phyloP scores from a whole-genome alignment of 2,888 invertebrate genomes.

The Anorthoa munda region DNA sequence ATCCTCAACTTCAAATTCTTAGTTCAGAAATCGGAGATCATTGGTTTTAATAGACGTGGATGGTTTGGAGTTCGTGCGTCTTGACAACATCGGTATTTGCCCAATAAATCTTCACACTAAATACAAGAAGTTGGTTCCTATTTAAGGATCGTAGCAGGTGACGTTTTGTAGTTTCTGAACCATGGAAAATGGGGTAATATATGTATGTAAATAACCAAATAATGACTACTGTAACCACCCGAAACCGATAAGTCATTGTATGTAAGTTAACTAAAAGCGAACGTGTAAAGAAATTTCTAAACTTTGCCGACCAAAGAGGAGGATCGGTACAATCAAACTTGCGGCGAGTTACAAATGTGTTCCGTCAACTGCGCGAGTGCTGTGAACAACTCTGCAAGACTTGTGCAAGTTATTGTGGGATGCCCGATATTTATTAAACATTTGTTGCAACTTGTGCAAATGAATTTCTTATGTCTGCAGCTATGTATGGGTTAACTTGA shows the following conservation, averaged over 20 bases:
- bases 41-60: no score
- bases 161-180: neutral
- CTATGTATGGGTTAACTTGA: conserved; percentile 16
- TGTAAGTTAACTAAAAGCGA: conserved; percentile 17
- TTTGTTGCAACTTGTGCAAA: conserved; percentile 32
- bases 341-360: conserved; percentile 49
- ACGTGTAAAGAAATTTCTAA: conserved; percentile 33
- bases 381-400: conserved; percentile 40
- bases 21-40: no score
- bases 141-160: no score
- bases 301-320: conserved; percentile 31
- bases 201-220: neutral
- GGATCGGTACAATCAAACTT: conserved; percentile 47
- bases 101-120: no score
- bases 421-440: conserved; percentile 51
- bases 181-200: neutral
- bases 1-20: no score
- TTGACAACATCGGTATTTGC: no score
- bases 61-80: no score
- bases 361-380: conserved; percentile 39
- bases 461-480: conserved; percentile 19
- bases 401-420: conserved; percentile 46
- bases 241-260: neutral
- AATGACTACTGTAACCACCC: neutral
- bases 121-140: no score